Base-by-base conservation (phyloP, 2,888 invertebrate species). In the Dolichomitus sp. region DNA sequence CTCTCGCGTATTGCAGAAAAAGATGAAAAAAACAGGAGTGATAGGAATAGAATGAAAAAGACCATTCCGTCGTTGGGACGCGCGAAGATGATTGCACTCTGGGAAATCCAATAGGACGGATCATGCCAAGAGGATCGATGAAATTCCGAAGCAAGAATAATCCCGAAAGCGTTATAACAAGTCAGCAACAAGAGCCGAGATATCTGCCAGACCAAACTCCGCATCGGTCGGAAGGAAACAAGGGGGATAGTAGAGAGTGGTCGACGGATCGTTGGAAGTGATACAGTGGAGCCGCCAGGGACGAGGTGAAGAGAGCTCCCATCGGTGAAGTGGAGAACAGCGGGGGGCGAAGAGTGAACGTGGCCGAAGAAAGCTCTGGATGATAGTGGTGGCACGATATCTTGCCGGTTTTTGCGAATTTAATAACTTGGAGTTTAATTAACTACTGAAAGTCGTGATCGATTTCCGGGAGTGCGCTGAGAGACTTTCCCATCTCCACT, bases 361-460 rank as follows among this genome's bases (percentile, higher is more conserved):
- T 59, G 45, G 54, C 61, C 68, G 75, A 70, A 69, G 61, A 79
- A 76, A 81, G 85, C 76, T 80, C 84, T 45, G 83, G 84, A 83
- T 77, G 76, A 84, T 83, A 59, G 69, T 50, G 50, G 80, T 50
- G 61, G 52, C 74, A 72, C 86, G 87, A 88, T 83, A 80, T 87
- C 85, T 79, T 87, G 82, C 80, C 83, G 85, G 87, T 90, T 90
- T 90, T 91, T 89, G 88, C 89, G 88, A 89, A 92, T 91, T 92
- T 92, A 91, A 92, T 92, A 92, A 93, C 90, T 89, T 85, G 83
- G 87, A 91, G 90, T 92, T 92, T 92, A 92, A 92, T 92, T 92
- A 92, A 92, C 91, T 90, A 85, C 89, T 89, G 90, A 88, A 89
- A 90, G 90, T 90, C 88, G 86, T 88, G 91, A 92, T 92, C 90